Evolutionary conservation across 2,797 vertebrate genomes (phyloP), one percentile per base, ranked within the genome.

Genomic region (Tauraco hartlaubi): DNA sequence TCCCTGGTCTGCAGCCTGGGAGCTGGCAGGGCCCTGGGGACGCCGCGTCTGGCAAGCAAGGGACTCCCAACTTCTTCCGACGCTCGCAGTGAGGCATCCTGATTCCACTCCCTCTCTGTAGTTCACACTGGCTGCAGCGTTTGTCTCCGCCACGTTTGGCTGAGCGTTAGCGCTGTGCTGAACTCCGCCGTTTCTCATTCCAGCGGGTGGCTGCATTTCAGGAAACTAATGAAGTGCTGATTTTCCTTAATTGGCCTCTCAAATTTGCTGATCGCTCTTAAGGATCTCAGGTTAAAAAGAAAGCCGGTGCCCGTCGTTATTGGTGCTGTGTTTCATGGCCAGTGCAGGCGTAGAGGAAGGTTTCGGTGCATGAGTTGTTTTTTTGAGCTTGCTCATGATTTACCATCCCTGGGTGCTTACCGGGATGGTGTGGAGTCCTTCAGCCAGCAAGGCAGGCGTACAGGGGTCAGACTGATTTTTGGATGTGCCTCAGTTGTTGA

Each of bases 201-300:
- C 86, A 62, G 92, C 0, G 1, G 1, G 66, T 41, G 88, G 49
- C 90, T 88, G 85, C 85, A 6, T 96, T 94, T 94, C 93, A 94
- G 92, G 74, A 48, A 73, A 46, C 59, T 94, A 94, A 95, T 86
- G 92, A 96, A 96, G 93, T 29, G 92, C 86, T 90, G 94, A 92
- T 94, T 94, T 93, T 46, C 92, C 81, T 85, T 93, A 93, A 96
- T 91, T 95, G 90, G 75, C 62, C 85, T 91, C 91, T 96, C 62
- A 22, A 88, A 84, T 92, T 80, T 93, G 83, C 92, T 72, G 90
- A 95, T 96, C 62, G 6, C 68, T 91, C 72, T 41, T 31, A 67
- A 78, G 78, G 79, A 83, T 90, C 69, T 86, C 62, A 12, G 90
- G 90, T 90, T 84, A 55, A 90, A 71, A 52, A 41, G 77, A 37